These are phyloP conservation scores for Drosophila grimshawi DNA, from an alignment of 1,140 invertebrate genomes.

Conservation along the genomic window DNA sequence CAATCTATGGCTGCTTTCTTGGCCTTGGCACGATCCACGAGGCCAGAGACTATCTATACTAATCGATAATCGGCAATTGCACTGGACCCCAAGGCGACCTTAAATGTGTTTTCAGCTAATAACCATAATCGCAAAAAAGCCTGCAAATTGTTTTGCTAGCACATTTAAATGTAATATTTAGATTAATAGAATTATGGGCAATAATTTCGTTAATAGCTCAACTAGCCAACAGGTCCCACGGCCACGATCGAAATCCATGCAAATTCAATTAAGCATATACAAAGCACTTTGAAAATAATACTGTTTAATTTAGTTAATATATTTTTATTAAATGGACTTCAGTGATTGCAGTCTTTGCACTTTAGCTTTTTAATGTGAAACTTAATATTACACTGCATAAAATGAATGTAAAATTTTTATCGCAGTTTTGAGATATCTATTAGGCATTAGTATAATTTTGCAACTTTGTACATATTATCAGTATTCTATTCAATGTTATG, in stretches of 20 bases:
- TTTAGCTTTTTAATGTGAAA: too few relatives aligned
- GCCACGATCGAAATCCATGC: slow-evolving; percentile 5
- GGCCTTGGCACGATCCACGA: slow-evolving; percentile 51
- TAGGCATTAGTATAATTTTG: too few relatives aligned
- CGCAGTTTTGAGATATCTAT: too few relatives aligned
- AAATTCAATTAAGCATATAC: slow-evolving; percentile 11
- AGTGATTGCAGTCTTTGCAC: too few relatives aligned
- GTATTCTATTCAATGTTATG: too few relatives aligned
- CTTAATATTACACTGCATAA: too few relatives aligned
- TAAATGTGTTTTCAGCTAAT: slow-evolving; percentile 27
- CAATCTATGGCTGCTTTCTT: slow-evolving; percentile 40
- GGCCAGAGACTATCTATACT: slow-evolving; percentile 5
- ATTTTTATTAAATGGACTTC: slow-evolving; percentile 32
- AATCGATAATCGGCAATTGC: neutral
- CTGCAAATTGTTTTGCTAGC: slow-evolving; percentile 34
- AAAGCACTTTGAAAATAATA: slow-evolving; percentile 40
- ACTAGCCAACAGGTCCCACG: slow-evolving; percentile 6
- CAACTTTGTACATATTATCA: too few relatives aligned
- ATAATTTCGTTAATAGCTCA: slow-evolving; percentile 53
- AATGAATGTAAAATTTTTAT: too few relatives aligned
- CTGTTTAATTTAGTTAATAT: slow-evolving; percentile 23
- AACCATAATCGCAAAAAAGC: slow-evolving; percentile 51
- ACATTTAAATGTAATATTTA: slow-evolving; percentile 70
- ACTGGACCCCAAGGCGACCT: slow-evolving; percentile 34
- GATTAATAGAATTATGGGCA: slow-evolving; percentile 69